Percentiles rank a stretch among this genome's conserved stretches.
These are phyloP conservation scores for Brachyistius frenatus DNA, from an alignment of 2,113 vertebrate genomes.

Conservation along the genomic window DNA sequence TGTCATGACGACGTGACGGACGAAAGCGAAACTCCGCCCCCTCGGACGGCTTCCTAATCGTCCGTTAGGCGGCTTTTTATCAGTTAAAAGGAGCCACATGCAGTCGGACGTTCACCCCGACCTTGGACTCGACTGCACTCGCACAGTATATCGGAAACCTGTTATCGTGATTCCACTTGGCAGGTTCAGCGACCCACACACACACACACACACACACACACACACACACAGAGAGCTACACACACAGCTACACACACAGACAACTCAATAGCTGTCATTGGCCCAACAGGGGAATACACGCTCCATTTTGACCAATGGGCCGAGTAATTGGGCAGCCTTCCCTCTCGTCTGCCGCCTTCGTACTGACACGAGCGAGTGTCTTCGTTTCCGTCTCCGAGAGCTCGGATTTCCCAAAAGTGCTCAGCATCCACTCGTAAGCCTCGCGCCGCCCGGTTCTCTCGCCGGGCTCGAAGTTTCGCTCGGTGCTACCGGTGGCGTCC, in stretches of 20 bases:
- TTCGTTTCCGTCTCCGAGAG: conserved; percentile 14
- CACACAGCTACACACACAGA: conserved; percentile 6
- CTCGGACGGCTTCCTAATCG: not conserved
- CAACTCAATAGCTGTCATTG: not conserved
- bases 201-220: not conserved
- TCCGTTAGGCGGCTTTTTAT: not conserved
- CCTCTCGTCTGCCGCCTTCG: conserved; percentile 1
- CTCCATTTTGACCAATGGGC: conserved; percentile 50
- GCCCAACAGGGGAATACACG: conserved; percentile 23
- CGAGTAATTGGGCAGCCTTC: conserved; percentile 51
- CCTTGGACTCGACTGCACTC: conserved; percentile 26
- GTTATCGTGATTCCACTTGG: conserved; percentile 16
- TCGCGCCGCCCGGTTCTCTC: conserved; percentile 18
- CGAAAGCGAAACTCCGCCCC: no score
- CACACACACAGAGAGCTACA: not conserved
- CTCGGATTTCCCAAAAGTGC: conserved; percentile 72
- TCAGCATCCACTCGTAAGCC: conserved; percentile 43
- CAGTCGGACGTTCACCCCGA: not conserved
- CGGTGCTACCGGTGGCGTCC: not conserved
- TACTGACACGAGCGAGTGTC: not conserved
- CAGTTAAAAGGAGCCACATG: not conserved
- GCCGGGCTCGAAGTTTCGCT: conserved; percentile 33
- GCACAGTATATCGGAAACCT: not conserved
- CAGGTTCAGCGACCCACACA: conserved; percentile 23
- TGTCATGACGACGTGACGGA: no score